Conservation (phyloP, 2,113 vertebrate species). For the Stercorarius parasiticus region DNA sequence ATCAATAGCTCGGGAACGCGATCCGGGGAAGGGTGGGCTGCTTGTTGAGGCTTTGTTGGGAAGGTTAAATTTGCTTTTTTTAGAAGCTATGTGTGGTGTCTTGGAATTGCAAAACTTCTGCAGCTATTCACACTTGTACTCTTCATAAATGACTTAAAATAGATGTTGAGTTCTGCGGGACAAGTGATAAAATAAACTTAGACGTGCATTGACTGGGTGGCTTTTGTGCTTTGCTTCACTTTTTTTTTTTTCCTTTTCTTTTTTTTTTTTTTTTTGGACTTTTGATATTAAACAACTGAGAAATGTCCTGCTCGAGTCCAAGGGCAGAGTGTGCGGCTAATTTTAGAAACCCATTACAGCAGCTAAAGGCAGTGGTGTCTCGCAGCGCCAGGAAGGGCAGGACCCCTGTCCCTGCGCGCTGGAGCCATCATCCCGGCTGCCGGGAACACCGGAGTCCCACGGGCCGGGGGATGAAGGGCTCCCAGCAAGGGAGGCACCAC, state of each 20-base stretch:
- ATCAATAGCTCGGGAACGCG: neutral
- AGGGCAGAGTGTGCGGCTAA: conserved; percentile 35
- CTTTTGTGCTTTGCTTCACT: conserved; percentile 15
- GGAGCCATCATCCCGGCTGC: neutral
- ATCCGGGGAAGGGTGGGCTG: neutral
- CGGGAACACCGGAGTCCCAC: rapidly evolving
- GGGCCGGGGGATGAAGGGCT: neutral
- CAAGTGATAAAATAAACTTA: conserved; percentile 55
- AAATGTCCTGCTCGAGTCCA: neutral
- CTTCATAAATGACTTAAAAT: conserved; percentile 47
- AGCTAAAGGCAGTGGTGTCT: neutral
- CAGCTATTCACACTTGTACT: conserved; percentile 46
- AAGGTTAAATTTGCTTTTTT: conserved; percentile 44
- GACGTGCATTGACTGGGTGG: neutral
- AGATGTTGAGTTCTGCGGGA: neutral
- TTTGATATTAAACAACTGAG: conserved; percentile 31
- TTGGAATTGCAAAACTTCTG: conserved; percentile 56
- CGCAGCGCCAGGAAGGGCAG: neutral
- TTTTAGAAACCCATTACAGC: conserved; percentile 33
- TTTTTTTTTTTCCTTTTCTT: neutral
- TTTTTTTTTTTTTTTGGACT: neutral
- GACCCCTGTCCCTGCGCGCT: neutral
- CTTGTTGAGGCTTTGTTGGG: conserved; percentile 3
- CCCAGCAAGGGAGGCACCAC: neutral
- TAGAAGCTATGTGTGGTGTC: conserved; percentile 22